Evolutionary conservation across 2,888 invertebrate species (phyloP).

Genomic region (Eilema depressum): DNA sequence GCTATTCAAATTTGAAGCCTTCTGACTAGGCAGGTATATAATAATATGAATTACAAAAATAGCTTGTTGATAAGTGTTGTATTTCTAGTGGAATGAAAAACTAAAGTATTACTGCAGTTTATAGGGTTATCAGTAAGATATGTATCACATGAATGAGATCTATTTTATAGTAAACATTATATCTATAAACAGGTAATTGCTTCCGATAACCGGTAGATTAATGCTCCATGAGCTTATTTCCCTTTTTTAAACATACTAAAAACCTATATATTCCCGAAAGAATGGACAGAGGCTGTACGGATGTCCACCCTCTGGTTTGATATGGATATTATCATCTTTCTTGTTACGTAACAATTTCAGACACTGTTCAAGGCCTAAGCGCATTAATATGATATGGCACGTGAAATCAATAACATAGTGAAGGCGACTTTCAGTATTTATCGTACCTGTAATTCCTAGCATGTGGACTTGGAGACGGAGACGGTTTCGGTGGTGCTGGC

Average conservation of each 20-base stretch:
- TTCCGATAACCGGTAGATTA: too few relatives aligned
- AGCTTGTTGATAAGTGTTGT: neutral
- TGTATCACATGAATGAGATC: neutral
- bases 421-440: neutral
- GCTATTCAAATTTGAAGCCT: neutral
- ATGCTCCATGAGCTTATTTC: too few relatives aligned
- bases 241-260: too few relatives aligned
- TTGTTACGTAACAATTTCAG: too few relatives aligned
- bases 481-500: constrained; percentile 82
- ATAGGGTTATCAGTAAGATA: neutral
- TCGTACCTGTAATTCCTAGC: constrained; percentile 84
- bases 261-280: too few relatives aligned
- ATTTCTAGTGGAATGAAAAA: neutral
- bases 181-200: too few relatives aligned
- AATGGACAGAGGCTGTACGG: too few relatives aligned
- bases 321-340: too few relatives aligned
- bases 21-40: neutral
- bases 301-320: too few relatives aligned
- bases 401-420: too few relatives aligned
- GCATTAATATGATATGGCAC: too few relatives aligned
- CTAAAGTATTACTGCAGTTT: neutral
- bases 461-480: constrained; percentile 85
- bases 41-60: neutral
- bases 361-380: too few relatives aligned
- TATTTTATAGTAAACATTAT: neutral